phyloP scores from a whole-genome alignment of 53 echinoderm and acorn worm species.

The Paelopatides confundens region DNA sequence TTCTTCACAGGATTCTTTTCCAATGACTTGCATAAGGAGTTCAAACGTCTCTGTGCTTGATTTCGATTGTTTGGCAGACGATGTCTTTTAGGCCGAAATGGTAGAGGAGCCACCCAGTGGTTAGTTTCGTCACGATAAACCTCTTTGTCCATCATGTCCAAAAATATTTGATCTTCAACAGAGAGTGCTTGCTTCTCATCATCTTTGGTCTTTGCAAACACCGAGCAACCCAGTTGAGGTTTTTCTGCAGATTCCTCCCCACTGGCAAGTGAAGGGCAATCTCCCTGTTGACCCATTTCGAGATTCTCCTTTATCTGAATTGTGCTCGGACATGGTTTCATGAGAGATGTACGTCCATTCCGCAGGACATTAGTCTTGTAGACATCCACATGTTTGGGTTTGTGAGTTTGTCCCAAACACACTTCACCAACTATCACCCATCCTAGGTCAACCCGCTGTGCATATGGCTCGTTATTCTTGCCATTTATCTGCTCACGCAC shows the following conservation, averaged over 20 bases:
- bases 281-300: background rate
- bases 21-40: conserved; percentile 38
- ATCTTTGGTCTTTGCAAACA: conserved; percentile 6
- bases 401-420: conserved; percentile 28
- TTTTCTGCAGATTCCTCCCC: background rate
- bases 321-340: background rate
- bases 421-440: conserved; percentile 47
- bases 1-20: conserved; percentile 51
- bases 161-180: conserved; percentile 23
- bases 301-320: conserved; percentile 45
- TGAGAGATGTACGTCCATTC: background rate
- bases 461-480: background rate
- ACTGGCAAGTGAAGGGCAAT: background rate
- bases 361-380: background rate
- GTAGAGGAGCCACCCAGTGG: conserved; percentile 53
- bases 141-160: conserved; percentile 42
- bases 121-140: conserved; percentile 20
- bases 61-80: conserved; percentile 47
- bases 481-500: conserved; percentile 1
- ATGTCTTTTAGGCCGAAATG: background rate
- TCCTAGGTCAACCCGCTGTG: conserved; percentile 6
- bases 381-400: background rate
- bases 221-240: background rate
- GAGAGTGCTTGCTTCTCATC: conserved; percentile 36
- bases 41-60: conserved; percentile 15